A percentile compares a stretch with the other conserved stretches of the same genome.
Conservation (phyloP, 2,113 vertebrate species). For the Chelonoidis abingdonii region DNA sequence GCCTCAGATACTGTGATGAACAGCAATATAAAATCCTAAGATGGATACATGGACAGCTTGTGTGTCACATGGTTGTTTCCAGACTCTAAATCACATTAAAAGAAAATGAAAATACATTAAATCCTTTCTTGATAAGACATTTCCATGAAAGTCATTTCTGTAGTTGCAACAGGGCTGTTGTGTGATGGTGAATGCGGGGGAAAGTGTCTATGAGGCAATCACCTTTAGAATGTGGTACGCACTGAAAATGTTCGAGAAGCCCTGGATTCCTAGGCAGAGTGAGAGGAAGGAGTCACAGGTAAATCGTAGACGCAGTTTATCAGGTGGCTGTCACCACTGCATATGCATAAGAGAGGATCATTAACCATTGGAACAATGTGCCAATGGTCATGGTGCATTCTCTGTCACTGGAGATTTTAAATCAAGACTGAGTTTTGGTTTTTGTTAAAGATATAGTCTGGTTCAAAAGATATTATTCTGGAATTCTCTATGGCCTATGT, state of each 20-base stretch:
- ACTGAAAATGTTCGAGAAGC: not conserved
- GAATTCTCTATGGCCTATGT: too few relatives aligned
- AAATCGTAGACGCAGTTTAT: not conserved
- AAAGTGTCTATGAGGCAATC: not conserved
- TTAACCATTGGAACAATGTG: too few relatives aligned
- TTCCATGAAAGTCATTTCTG: too few relatives aligned
- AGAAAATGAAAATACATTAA: not conserved
- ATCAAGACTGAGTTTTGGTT: too few relatives aligned
- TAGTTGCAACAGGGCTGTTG: too few relatives aligned
- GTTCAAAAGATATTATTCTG: too few relatives aligned
- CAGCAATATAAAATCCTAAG: not conserved
- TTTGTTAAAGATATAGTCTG: too few relatives aligned
- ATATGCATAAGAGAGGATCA: too few relatives aligned
- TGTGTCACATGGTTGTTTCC: not conserved
- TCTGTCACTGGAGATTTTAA: too few relatives aligned
- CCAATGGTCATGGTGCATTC: too few relatives aligned
- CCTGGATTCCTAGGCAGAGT: not conserved
- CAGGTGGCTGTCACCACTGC: not conserved
- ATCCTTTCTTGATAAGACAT: too few relatives aligned
- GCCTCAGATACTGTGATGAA: not conserved
- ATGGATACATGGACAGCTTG: not conserved
- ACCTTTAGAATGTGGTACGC: not conserved
- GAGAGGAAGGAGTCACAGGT: not conserved
- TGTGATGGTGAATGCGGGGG: not conserved
- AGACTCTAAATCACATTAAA: not conserved